Evolutionary conservation across 1,140 invertebrate species (phyloP), one percentile per base, ranked within the genome.

Genomic region (Gonatopus flavifemur): DNA sequence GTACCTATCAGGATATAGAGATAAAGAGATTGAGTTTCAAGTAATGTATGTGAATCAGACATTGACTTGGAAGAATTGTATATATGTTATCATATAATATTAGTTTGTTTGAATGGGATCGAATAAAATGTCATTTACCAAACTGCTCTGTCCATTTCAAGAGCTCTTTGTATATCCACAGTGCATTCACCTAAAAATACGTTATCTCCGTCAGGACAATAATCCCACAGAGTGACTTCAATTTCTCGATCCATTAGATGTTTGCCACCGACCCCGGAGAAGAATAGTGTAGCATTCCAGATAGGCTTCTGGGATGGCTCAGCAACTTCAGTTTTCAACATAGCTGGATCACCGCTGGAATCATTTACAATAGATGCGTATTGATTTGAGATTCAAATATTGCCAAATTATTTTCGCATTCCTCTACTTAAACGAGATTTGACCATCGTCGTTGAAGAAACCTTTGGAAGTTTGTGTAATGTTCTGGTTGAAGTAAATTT

Each of bases 271-370:
- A 92, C 83, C 18, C 87, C 86, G 1, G 84, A 80, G 68, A 93
- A 91, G 42, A 88, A 88, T 15, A 93, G 77, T n/a, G 90, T 93
- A 12, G 91, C 90, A 65, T 94, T 93, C 91, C 91, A 94, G 36
- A 91, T 88, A 6, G 91, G 91, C 69, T 89, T 91, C 62, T 88
- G 88, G 1, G 88, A 88, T 8, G 88, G 86, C 46, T 89, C 89
- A 2, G 90, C 88, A 3, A 91, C 86, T 61, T 88, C 88, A 1
- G 90, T 93, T 66, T 90, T 89, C 41, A 88, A 79, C 12, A 86
- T 83, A 44, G 81, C 83, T 49, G 86, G 85, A 62, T 87, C 86
- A 33, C 85, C 84, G 35, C 90, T 92, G 62, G 7, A 36, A 59
- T 6, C 13, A 4, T 8, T 12, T n/a, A n/a, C n/a, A n/a, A n/a